A percentile compares a stretch with the other conserved stretches of the same genome.
These are phyloP conservation scores for Lamellibrachia satsuma DNA, from an alignment of 2,888 invertebrate genomes.

Conservation along the genomic window DNA sequence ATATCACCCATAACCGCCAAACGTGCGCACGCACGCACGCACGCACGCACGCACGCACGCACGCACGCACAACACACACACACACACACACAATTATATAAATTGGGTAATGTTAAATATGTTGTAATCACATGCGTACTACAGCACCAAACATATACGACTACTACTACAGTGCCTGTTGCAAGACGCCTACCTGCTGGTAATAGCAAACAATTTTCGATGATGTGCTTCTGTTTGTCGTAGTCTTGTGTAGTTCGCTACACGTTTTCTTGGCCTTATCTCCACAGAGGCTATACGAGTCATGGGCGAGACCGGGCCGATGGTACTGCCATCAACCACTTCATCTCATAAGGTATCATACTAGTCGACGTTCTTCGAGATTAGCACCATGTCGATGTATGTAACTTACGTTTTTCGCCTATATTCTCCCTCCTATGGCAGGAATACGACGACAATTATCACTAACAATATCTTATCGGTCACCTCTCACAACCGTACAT, in stretches of 20 bases:
- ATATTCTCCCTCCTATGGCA: not conserved
- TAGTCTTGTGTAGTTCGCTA: no score
- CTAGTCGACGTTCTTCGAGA: not conserved
- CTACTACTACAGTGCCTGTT: no score
- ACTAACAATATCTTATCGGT: no score
- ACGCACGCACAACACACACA: not conserved
- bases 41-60: no score
- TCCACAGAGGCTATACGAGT: slow-evolving; percentile 75
- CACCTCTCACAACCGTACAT: no score
- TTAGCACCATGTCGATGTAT: not conserved
- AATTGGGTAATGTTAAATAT: not conserved
- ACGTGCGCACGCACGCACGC: no score
- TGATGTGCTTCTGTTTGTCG: no score
- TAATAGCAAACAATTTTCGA: no score
- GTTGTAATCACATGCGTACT: no score
- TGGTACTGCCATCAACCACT: slow-evolving; percentile 86
- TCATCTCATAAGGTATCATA: slow-evolving; percentile 74
- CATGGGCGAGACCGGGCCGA: slow-evolving; percentile 84
- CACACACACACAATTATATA: not conserved
- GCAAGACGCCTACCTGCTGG: not conserved
- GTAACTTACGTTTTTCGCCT: not conserved
- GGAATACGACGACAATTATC: no score
- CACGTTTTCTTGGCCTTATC: not conserved
- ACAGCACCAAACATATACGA: no score
- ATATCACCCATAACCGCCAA: no score